These are phyloP conservation scores for Stichodactyla mertensii DNA, from an alignment of 64 coral and sea anemone genomes.

Conservation along the genomic window DNA sequence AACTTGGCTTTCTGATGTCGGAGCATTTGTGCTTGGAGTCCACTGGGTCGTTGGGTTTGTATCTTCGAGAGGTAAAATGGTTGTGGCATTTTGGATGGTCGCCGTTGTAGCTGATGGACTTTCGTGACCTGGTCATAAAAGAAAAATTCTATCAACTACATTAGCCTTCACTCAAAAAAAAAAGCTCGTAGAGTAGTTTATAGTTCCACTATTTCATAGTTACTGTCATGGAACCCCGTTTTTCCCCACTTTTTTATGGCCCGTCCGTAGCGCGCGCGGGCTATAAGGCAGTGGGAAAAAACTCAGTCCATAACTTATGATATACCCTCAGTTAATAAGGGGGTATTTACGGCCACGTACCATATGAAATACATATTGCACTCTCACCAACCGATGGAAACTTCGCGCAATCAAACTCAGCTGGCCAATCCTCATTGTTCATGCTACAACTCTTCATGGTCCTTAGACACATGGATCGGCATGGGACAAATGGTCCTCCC, in stretches of 20 bases:
- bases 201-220: not conserved
- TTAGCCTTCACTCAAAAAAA: not conserved
- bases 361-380: conserved; percentile 10
- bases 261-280: too few relatives aligned
- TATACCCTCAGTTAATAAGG: too few relatives aligned
- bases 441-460: not conserved
- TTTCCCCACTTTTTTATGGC: too few relatives aligned
- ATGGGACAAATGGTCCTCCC: not conserved
- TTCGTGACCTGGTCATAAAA: not conserved
- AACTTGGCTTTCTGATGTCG: not conserved
- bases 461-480: not conserved
- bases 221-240: too few relatives aligned
- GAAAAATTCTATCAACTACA: not conserved
- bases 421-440: not conserved
- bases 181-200: not conserved
- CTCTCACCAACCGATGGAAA: conserved; percentile 2
- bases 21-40: not conserved
- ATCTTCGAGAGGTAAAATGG: not conserved
- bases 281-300: too few relatives aligned
- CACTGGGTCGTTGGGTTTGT: not conserved
- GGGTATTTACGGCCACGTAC: not conserved
- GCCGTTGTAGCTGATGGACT: not conserved
- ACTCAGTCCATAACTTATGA: too few relatives aligned
- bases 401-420: not conserved
- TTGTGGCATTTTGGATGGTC: not conserved